Percentiles rank a stretch among this genome's conserved stretches.
phyloP scores from a whole-genome alignment of 2,888 invertebrate genomes.

The Heliconius hortense region DNA sequence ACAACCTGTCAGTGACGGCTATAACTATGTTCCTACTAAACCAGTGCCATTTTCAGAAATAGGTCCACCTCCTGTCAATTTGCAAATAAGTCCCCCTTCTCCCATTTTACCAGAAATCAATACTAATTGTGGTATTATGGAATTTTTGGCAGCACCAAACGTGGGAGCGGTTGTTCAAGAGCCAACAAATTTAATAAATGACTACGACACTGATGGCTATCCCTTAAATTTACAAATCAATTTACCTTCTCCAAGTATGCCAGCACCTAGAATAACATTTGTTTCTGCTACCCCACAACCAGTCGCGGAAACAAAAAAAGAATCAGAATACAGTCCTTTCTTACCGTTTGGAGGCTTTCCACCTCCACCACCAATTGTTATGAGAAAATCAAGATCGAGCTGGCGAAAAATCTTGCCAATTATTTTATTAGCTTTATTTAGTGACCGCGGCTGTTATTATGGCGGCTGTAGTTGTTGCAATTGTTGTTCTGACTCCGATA shows the following conservation, averaged over 20 bases:
- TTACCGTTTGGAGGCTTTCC: conserved; percentile 40
- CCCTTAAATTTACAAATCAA: conserved; percentile 60
- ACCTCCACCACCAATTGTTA: conserved; percentile 49
- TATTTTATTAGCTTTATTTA: conserved; percentile 53
- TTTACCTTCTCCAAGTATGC: conserved; percentile 51
- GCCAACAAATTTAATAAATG: conserved; percentile 31
- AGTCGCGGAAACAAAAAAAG: conserved; percentile 26
- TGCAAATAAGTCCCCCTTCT: conserved; percentile 34
- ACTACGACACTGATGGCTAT: conserved; percentile 32
- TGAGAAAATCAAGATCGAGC: conserved; percentile 50
- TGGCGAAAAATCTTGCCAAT: conserved; percentile 55
- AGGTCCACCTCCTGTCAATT: conserved; percentile 24
- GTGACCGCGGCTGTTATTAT: conserved; percentile 47
- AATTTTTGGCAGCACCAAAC: conserved; percentile 28
- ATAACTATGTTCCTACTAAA: conserved; percentile 19
- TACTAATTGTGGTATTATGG: conserved; percentile 26
- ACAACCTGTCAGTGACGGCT: conserved; percentile 27
- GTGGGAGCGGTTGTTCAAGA: conserved; percentile 24
- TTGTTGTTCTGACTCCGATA: conserved; percentile 38
- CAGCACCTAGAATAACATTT: conserved; percentile 51
- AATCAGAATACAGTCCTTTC: conserved; percentile 30
- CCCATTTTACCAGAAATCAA: conserved; percentile 32
- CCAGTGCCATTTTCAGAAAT: conserved; percentile 25
- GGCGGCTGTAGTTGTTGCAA: conserved; percentile 47
- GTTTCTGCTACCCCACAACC: conserved; percentile 43